A percentile compares a stretch with the other conserved stretches of the same genome.
phyloP scores from a whole-genome alignment of 2,888 invertebrate genomes.

The Cephus pulcher region DNA sequence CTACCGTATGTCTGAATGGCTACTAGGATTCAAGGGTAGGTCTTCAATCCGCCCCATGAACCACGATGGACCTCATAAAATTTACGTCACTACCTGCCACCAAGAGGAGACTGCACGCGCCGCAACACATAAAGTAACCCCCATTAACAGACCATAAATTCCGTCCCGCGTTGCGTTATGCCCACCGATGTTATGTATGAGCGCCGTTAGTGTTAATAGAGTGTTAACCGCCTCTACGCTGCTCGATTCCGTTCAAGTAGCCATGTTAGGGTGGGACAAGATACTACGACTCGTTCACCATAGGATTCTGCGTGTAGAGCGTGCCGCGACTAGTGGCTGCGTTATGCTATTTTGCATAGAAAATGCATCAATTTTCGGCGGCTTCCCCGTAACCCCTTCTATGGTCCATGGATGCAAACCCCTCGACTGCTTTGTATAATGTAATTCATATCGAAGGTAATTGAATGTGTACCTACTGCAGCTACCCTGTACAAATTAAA shows the following conservation, averaged over 20 bases:
- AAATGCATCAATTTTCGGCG: constrained; percentile 61
- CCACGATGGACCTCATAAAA: constrained; percentile 40
- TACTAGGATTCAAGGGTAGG: not conserved
- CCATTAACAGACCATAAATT: constrained; percentile 65
- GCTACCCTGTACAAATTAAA: not conserved
- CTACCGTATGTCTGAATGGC: not conserved
- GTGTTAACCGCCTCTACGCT: constrained; percentile 65
- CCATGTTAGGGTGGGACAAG: constrained; percentile 68
- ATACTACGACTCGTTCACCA: constrained; percentile 69
- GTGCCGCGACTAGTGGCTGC: constrained; percentile 28
- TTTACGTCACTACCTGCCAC: constrained; percentile 49
- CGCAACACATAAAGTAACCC: constrained; percentile 61
- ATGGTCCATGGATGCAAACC: constrained; percentile 30
- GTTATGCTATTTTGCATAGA: constrained; percentile 61
- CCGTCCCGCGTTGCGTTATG: constrained; percentile 44
- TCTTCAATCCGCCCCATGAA: not conserved
- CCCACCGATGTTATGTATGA: constrained; percentile 61
- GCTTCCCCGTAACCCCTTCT: constrained; percentile 19
- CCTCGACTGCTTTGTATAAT: constrained; percentile 40
- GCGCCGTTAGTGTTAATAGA: constrained; percentile 66
- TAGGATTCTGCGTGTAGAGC: constrained; percentile 32
- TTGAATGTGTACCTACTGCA: constrained; percentile 41
- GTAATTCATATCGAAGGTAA: constrained; percentile 54
- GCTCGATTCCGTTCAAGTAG: constrained; percentile 52
- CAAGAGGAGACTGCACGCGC: constrained; percentile 46